These are phyloP conservation scores for Pelusios castaneus DNA, from an alignment of 2,113 vertebrate species.

Conservation along the genomic window DNA sequence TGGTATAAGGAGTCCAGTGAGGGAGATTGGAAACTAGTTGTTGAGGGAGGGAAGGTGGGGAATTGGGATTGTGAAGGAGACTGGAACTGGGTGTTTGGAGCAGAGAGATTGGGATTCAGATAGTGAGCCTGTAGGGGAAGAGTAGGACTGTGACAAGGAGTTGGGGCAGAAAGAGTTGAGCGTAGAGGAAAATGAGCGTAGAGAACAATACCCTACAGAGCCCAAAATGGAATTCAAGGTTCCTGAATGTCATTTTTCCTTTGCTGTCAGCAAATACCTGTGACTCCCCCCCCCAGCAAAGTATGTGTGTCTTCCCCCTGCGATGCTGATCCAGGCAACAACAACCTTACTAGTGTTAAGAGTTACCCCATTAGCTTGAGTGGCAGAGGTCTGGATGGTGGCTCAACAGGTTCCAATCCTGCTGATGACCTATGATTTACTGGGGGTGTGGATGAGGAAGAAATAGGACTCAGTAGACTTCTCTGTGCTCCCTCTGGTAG, in stretches of 20 bases:
- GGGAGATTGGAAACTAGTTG: no score
- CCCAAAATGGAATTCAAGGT: rapidly evolving
- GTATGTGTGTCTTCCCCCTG: rapidly evolving
- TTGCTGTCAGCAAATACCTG: background rate
- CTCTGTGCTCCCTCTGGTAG: no score
- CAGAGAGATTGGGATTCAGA: background rate
- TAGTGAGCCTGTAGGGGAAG: background rate
- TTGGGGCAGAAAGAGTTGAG: background rate
- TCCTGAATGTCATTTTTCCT: background rate
- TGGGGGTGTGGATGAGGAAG: no score
- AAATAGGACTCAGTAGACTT: no score
- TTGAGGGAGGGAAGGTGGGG: no score
- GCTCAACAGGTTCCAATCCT: no score
- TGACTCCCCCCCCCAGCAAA: background rate
- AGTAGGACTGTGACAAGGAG: background rate
- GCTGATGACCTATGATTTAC: no score
- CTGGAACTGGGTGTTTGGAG: background rate
- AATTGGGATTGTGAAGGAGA: background rate
- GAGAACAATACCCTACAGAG: background rate
- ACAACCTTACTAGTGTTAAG: no score
- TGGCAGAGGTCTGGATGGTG: no score
- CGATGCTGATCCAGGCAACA: background rate
- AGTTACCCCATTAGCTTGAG: no score
- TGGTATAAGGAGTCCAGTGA: no score
- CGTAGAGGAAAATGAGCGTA: rapidly evolving